A percentile compares a stretch with the other conserved stretches of the same genome.
These are phyloP conservation scores for Phaetusa simplex DNA, from an alignment of 2,113 vertebrate species.

Conservation along the genomic window DNA sequence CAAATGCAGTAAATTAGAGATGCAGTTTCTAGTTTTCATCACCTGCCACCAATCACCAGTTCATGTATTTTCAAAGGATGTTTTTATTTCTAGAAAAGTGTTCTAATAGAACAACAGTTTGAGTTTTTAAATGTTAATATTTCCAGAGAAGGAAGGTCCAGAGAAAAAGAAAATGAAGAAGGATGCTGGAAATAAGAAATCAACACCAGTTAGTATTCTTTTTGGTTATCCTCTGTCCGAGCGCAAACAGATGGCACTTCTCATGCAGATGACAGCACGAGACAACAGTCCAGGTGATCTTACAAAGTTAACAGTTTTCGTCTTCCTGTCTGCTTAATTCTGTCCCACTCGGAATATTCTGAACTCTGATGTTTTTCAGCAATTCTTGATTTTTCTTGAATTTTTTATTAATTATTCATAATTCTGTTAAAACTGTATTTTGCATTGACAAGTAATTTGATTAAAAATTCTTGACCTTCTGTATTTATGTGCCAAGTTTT, in stretches of 20 bases:
- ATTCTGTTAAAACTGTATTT: neutral
- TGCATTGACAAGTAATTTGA: neutral
- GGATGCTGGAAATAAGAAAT: constrained; percentile 91
- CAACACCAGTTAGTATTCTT: constrained; percentile 91
- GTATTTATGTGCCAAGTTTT: neutral
- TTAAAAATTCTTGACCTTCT: neutral
- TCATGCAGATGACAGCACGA: constrained; percentile 99
- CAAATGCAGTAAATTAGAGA: neutral
- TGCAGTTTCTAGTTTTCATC: neutral
- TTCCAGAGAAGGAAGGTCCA: constrained; percentile 95
- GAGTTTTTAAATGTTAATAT: constrained; percentile 54
- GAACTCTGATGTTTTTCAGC: neutral
- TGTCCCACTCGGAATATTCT: neutral
- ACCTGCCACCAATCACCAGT: neutral
- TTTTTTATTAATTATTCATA: accelerated
- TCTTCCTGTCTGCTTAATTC: neutral
- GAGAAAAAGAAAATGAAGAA: constrained; percentile 98
- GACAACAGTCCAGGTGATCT: constrained; percentile 96
- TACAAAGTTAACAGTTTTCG: neutral
- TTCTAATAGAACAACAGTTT: neutral
- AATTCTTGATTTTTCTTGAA: neutral
- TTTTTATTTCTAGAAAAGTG: neutral
- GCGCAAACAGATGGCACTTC: constrained; percentile 97
- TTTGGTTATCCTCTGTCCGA: constrained; percentile 98
- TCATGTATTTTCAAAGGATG: neutral